These are phyloP conservation scores for Centroberyx gerrardi DNA, from an alignment of 2,797 vertebrate species.

Conservation along the genomic window DNA sequence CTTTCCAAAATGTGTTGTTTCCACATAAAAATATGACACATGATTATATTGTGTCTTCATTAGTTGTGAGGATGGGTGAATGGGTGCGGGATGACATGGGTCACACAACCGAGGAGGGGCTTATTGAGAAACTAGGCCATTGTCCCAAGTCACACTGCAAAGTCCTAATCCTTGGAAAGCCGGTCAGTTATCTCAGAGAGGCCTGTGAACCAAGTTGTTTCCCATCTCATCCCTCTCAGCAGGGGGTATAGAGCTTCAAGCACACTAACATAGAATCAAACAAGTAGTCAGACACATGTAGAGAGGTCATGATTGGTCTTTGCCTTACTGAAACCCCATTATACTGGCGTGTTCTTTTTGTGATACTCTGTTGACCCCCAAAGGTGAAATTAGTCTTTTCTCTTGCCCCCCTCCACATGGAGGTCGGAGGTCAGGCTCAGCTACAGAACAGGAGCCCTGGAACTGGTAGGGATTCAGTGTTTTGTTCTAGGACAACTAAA, in stretches of 20 bases:
- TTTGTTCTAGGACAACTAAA: background rate
- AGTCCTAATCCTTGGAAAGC: slow-evolving; percentile 41
- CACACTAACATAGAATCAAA: too few species aligned
- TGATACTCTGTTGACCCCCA: background rate
- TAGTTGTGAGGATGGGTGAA: slow-evolving; percentile 20
- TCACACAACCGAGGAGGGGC: slow-evolving; percentile 46
- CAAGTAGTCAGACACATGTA: too few species aligned
- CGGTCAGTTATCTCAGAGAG: slow-evolving; percentile 35
- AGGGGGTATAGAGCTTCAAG: too few species aligned
- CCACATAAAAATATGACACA: background rate
- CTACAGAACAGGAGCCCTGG: background rate
- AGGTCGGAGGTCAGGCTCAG: background rate
- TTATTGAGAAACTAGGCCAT: slow-evolving; percentile 56
- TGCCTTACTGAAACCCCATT: background rate
- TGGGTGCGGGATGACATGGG: slow-evolving; percentile 13
- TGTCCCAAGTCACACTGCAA: slow-evolving; percentile 38
- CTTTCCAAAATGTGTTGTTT: background rate
- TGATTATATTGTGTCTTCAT: background rate
- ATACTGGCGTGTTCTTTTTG: too few species aligned
- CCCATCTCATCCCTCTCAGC: background rate
- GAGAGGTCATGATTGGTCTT: too few species aligned
- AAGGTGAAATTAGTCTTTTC: background rate
- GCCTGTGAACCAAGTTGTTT: background rate
- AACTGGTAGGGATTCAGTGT: slow-evolving; percentile 7
- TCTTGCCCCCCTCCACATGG: background rate